These are phyloP conservation scores for Mystacides longicornis DNA, from an alignment of 2,888 invertebrate species.

Conservation along the genomic window DNA sequence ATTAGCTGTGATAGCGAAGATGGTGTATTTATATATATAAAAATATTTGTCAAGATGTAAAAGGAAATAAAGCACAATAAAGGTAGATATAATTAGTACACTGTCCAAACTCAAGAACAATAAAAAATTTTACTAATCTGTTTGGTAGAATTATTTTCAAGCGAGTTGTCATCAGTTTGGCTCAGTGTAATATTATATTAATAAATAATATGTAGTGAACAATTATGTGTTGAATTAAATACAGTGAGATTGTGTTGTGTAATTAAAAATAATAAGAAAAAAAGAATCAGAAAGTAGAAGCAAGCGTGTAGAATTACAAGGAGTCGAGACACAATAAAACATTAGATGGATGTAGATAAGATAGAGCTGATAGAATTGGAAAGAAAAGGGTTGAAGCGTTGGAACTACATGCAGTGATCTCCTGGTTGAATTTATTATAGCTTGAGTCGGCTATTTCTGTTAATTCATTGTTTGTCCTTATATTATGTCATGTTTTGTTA, in stretches of 20 bases:
- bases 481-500: too few species aligned
- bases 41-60: not conserved
- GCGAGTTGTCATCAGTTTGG: too few species aligned
- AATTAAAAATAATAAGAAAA: not conserved
- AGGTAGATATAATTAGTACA: too few species aligned
- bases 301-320: not conserved
- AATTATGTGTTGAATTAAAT: not conserved
- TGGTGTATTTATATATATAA: not conserved
- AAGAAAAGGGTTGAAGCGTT: slow-evolving; percentile 6
- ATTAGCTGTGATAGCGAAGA: not conserved
- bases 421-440: not conserved
- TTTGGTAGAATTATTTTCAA: not conserved
- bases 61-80: not conserved
- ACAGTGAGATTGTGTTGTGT: not conserved
- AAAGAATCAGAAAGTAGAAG: not conserved
- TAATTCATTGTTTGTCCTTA: not conserved
- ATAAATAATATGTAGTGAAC: not conserved
- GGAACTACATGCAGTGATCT: slow-evolving; percentile 8
- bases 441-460: not conserved
- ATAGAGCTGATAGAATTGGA: not conserved
- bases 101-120: not conserved
- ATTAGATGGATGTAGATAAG: not conserved
- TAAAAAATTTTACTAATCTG: not conserved
- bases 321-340: not conserved
- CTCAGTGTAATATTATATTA: not conserved